Percentiles rank a stretch among this genome's conserved stretches.
Evolutionary conservation across 1,140 invertebrate species (phyloP).

Genomic region (Penaeus chinensis): DNA sequence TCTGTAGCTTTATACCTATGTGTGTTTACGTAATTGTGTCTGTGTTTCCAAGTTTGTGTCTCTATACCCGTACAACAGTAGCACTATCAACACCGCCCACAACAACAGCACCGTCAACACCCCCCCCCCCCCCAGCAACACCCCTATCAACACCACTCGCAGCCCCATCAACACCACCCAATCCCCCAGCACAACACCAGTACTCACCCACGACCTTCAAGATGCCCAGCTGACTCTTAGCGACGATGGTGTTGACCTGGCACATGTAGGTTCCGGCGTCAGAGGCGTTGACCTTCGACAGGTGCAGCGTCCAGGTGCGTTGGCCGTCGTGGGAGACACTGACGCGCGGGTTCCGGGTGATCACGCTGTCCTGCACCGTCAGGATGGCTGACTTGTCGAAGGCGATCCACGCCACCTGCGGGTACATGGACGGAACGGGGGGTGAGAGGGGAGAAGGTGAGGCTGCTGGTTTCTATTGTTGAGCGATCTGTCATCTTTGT

Average conservation of each 20-base stretch:
- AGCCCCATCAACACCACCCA: neutral
- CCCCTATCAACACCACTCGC: no score
- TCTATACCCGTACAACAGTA: no score
- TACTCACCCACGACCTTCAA: slow-evolving; percentile 13
- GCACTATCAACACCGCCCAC: no score
- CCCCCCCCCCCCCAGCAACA: no score
- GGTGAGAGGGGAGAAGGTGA: no score
- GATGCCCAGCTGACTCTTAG: neutral
- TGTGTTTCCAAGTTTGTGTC: no score
- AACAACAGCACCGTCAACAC: no score
- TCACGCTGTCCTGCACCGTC: slow-evolving; percentile 19
- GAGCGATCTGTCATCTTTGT: no score
- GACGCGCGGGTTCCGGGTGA: slow-evolving; percentile 12
- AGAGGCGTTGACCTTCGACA: neutral
- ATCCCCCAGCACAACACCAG: neutral
- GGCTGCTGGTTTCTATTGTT: no score
- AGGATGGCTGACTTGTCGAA: slow-evolving; percentile 30
- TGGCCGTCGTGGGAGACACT: slow-evolving; percentile 19
- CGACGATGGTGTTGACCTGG: slow-evolving; percentile 20
- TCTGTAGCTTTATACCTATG: no score
- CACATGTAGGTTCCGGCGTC: slow-evolving; percentile 20
- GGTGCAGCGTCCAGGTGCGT: slow-evolving; percentile 28
- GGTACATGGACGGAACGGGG: neutral
- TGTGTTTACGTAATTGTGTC: no score
- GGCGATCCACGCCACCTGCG: neutral